These are phyloP conservation scores for Rhysida immarginata DNA, from an alignment of 1,140 invertebrate genomes.

Conservation along the genomic window DNA sequence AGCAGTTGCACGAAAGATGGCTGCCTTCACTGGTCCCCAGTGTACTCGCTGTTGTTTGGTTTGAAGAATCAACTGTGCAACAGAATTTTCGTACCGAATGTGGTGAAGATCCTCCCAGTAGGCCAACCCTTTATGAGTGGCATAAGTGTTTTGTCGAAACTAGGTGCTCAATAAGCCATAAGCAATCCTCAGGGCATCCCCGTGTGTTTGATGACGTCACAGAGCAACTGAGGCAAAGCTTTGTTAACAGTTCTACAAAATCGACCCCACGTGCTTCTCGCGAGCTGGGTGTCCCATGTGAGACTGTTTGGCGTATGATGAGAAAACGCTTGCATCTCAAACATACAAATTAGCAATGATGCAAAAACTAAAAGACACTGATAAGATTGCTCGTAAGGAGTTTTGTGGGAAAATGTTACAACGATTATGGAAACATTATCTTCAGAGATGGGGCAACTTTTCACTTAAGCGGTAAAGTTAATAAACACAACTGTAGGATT, in stretches of 20 bases:
- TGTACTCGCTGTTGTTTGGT: background rate
- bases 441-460: background rate
- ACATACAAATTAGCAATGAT: background rate
- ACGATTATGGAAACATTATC: background rate
- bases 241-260: background rate
- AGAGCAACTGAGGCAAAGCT: background rate
- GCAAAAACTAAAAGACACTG: background rate
- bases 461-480: background rate
- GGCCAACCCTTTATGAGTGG: background rate
- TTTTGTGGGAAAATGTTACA: background rate
- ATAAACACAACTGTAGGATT: background rate
- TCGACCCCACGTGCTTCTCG: background rate
- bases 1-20: background rate
- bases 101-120: background rate
- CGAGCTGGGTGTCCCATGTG: background rate
- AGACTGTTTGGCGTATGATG: too few relatives aligned
- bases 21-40: background rate
- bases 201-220: background rate
- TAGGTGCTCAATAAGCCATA: background rate
- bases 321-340: too few relatives aligned
- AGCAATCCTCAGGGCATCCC: background rate
- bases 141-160: background rate
- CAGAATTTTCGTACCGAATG: background rate
- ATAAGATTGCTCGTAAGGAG: background rate
- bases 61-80: background rate